Evolutionary conservation across 1,140 invertebrate species (phyloP), one percentile per base, ranked within the genome.

Genomic region (Nylanderia fulva): DNA sequence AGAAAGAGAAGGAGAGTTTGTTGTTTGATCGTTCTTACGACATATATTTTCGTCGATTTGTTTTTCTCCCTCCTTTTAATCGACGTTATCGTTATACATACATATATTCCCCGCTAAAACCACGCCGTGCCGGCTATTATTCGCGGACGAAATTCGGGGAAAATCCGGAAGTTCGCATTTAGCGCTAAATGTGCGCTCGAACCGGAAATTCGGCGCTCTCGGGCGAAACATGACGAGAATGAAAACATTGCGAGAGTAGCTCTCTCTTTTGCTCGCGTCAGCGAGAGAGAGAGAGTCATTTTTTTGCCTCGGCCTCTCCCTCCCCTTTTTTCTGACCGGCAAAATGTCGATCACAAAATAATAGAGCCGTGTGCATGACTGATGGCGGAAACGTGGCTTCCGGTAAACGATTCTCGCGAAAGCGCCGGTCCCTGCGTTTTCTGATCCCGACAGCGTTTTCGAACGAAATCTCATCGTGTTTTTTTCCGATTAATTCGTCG

Each of bases 321-420:
- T 33, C 29, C 29, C 3, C 29, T 33, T 33, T 3, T 3, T 3
- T 3, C 77, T 45, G 68, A 71, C 66, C 36, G 48, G 66, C 52
- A n/a, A 82, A 82, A 82, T 85, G 61, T 80, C 86, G 45, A 82
- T 86, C 75, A 86, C 60, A 63, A 86, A 87, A 87, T 87, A 87
- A 87, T 74, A 79, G 86, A 86, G 66, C 85, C 85, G 39, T 24
- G 39, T 77, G 66, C 29, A 66, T 74, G 86, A 87, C 66, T 54
- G 86, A 87, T 86, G 66, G 66, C 66, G 39, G 52, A 72, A 71
- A 48, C 58, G 48, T 72, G 75, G 71, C 85, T 87, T 68, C 21
- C 60, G 75, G 45, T 69, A 87, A 54, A 42, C 77, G 77, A 80
- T 82, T 82, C 66, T 72, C 77, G 77, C 66, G 66, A 82, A 71